phyloP scores from a whole-genome alignment of 1,140 invertebrate genomes.

The Oreohelix idahoensis region DNA sequence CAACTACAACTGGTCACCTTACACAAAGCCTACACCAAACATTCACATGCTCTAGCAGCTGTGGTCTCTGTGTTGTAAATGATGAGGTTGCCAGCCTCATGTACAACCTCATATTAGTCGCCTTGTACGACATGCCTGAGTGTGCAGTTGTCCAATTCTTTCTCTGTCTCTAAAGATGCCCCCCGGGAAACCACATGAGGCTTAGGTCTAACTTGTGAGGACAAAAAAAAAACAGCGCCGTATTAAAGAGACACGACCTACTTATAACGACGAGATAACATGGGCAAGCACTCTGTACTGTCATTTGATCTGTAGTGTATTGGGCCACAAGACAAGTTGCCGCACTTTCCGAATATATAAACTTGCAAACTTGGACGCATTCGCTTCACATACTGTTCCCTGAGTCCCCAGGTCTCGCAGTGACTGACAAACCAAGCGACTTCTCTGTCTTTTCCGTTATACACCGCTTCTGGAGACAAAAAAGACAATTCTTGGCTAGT shows the following conservation, averaged over 20 bases:
- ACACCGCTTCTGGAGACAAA: neutral
- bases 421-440: conserved; percentile 39
- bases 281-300: conserved; percentile 7
- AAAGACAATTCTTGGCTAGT: neutral
- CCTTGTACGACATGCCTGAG: no score
- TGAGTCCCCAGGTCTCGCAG: conserved; percentile 4
- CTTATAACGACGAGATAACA: conserved; percentile 22
- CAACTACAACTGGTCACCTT: no score
- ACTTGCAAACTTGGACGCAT: neutral
- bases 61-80: no score
- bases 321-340: conserved; percentile 10
- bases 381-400: conserved; percentile 24
- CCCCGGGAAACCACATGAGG: no score
- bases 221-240: neutral
- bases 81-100: no score
- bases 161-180: no score
- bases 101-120: no score
- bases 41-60: no score
- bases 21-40: no score
- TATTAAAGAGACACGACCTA: conserved; percentile 7
- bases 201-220: no score
- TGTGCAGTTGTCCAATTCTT: no score
- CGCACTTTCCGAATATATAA: conserved; percentile 26
- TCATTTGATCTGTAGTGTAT: neutral
- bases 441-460: neutral